Conservation (phyloP, 2,113 vertebrate species). For the Gyps fulvus region DNA sequence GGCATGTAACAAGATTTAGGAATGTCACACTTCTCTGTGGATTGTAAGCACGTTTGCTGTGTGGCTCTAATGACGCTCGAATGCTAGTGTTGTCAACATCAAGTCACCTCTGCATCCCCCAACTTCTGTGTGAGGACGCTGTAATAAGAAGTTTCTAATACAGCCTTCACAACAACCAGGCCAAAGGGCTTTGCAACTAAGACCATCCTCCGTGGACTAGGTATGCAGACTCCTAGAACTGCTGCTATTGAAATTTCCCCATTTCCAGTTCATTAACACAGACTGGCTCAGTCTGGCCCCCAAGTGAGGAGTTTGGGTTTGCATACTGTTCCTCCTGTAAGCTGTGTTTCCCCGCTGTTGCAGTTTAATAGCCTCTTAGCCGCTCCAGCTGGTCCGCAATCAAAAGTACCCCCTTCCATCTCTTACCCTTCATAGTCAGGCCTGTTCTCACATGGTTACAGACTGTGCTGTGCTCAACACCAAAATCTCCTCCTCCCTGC, state of each 20-base stretch:
- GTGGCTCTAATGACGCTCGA: not conserved
- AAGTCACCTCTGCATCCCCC: not conserved
- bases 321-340: not conserved
- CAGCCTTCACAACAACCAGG: not conserved
- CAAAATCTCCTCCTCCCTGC: not conserved
- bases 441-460: not conserved
- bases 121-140: not conserved
- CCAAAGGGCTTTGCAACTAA: not conserved
- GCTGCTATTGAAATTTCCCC: not conserved
- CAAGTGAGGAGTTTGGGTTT: not conserved
- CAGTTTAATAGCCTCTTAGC: not conserved
- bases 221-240: not conserved
- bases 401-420: not conserved
- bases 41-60: rapidly evolving
- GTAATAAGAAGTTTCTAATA: not conserved
- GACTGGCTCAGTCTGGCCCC: not conserved
- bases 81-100: not conserved
- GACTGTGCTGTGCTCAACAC: not conserved
- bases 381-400: not conserved
- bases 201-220: not conserved
- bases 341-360: not conserved
- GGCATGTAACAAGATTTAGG: not conserved
- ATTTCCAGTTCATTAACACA: not conserved
- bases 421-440: not conserved
- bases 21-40: not conserved